Evolutionary conservation across 2,797 vertebrate species (phyloP).

Genomic region (Paramormyrops hopkinsi): DNA sequence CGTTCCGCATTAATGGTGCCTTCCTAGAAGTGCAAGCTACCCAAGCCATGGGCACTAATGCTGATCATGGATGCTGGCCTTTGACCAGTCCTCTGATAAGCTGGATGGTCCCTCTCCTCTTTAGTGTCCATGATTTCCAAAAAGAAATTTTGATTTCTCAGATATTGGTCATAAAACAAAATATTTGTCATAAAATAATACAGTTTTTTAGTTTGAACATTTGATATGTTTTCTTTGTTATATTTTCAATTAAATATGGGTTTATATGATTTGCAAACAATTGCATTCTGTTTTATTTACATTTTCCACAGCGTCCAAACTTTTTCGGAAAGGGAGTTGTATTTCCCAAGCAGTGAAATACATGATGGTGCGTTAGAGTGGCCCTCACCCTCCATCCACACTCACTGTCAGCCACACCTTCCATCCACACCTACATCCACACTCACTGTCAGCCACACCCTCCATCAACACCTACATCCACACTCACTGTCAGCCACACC

Average conservation of each 20-base stretch:
- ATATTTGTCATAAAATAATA: background rate
- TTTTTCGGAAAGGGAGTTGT: background rate
- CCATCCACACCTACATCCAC: background rate
- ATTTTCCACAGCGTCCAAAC: background rate
- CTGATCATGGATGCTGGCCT: background rate
- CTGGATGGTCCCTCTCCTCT: background rate
- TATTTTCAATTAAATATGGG: background rate
- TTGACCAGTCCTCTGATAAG: background rate
- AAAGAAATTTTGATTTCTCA: background rate
- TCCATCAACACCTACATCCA: conserved; percentile 33
- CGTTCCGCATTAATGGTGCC: background rate
- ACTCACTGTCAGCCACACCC: conserved; percentile 36
- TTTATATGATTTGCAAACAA: background rate
- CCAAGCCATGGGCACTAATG: background rate
- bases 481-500: conserved; percentile 39
- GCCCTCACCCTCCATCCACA: background rate
- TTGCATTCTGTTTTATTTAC: background rate
- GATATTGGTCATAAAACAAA: background rate
- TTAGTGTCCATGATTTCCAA: background rate
- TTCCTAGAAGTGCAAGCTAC: background rate
- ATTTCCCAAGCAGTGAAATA: background rate
- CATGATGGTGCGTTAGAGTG: background rate
- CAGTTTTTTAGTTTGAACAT: background rate
- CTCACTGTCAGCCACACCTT: too few species aligned
- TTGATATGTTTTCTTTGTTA: background rate